A percentile compares a stretch with the other conserved stretches of the same genome.
Conservation (phyloP, 2,113 vertebrate genomes). For the Lasiurus borealis region DNA sequence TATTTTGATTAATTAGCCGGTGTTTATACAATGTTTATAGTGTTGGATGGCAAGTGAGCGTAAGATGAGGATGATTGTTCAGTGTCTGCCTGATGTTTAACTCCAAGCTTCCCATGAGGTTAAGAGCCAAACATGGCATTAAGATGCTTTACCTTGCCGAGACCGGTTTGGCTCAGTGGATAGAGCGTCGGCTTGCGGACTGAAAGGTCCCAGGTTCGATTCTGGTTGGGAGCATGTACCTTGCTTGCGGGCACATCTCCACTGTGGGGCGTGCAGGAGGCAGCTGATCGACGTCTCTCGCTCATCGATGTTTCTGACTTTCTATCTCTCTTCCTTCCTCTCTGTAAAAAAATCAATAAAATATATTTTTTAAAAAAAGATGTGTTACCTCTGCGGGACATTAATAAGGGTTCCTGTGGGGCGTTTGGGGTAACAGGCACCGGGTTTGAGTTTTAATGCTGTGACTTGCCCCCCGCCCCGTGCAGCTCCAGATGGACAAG, state of each 20-base stretch:
- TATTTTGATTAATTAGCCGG: conserved; percentile 72
- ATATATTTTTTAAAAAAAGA: too few relatives aligned
- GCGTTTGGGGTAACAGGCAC: not conserved
- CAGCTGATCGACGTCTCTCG: too few relatives aligned
- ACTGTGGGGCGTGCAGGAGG: too few relatives aligned
- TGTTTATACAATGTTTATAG: conserved; percentile 59
- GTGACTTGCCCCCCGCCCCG: not conserved
- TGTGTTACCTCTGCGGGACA: not conserved
- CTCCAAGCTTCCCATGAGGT: conserved; percentile 1
- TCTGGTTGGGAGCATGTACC: too few relatives aligned
- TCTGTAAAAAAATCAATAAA: too few relatives aligned
- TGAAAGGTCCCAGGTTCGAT: too few relatives aligned
- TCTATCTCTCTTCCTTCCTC: too few relatives aligned
- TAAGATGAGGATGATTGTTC: not conserved
- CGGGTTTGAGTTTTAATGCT: not conserved
- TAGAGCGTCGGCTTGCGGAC: too few relatives aligned
- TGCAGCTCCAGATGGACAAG: conserved; percentile 98
- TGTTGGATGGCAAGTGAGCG: conserved; percentile 38
- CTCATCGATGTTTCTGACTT: too few relatives aligned
- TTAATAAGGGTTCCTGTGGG: not conserved
- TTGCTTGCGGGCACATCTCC: too few relatives aligned
- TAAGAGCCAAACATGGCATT: conserved; percentile 6
- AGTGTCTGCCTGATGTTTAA: conserved; percentile 21
- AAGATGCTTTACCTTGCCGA: too few relatives aligned
- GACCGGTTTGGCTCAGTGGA: too few relatives aligned